Evolutionary conservation across 2,888 invertebrate species (phyloP), one percentile per base, ranked within the genome.

Genomic region (Romanomermis culicivorax): DNA sequence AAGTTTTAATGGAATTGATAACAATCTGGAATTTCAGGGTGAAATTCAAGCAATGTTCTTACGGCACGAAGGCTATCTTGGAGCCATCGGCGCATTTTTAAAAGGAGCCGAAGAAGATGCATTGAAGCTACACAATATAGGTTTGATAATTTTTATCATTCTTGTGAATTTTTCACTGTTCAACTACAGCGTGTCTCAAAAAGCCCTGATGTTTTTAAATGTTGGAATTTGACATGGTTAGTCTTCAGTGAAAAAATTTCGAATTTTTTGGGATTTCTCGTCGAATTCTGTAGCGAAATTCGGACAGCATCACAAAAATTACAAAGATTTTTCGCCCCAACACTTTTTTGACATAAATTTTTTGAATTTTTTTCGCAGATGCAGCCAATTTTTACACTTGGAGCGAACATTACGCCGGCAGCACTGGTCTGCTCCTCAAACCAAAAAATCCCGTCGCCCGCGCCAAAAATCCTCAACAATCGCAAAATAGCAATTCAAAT

Each of bases 1-100:
- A n/a, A n/a, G n/a, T n/a, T n/a, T n/a, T n/a, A n/a, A n/a, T n/a
- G n/a, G n/a, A n/a, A n/a, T 36, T 36, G 36, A 36, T 36, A 11
- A 36, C 17, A 36, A 11, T 7, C 36, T 36, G 11, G 36, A 11
- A 7, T 11, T 36, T 36, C 11, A 70, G 72, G 77, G 78, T 30
- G 74, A 76, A 61, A 77, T 79, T 3, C 77, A 79, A 61, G 77
- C 79, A 1, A 69, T 79, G 56, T 80, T 80, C 68, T 71, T 80
- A 27, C 71, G 80, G 14, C 80, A 80, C 66, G 80, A 80, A 69
- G 80, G 80, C 2, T 80, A 80, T 63, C 70, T 80, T 26, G 78
- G 80, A 45, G 80, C 80, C 1, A 78, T 80, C 56, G 80, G 80
- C 17, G 80, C 80, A 24, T 80, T 80, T 69, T 68, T 80, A 1